Evolutionary conservation across 2,888 invertebrate genomes (phyloP).

Genomic region (Trissolcus japonicus): DNA sequence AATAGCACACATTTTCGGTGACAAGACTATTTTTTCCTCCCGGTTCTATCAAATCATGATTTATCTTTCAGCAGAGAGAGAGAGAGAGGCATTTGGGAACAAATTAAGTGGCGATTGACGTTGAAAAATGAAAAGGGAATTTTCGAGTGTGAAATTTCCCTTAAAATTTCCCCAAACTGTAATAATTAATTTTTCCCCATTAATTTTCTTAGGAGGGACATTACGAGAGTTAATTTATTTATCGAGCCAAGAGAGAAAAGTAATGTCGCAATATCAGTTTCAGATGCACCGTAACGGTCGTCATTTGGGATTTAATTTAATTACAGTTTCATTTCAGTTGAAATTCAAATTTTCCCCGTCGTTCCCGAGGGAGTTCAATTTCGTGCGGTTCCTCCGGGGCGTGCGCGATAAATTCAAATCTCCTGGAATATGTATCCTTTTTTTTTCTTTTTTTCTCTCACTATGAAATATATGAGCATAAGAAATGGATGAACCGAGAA

Average conservation of each 20-base stretch:
- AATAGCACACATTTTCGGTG: neutral
- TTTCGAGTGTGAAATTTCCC: no score
- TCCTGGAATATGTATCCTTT: no score
- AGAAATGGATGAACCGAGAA: neutral
- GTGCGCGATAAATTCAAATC: no score
- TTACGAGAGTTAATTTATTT: no score
- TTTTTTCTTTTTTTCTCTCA: neutral
- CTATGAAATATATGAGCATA: neutral
- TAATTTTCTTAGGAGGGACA: no score
- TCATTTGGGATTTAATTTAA: conserved; percentile 3
- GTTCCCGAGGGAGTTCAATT: no score
- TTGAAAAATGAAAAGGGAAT: neutral
- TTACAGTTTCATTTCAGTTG: neutral
- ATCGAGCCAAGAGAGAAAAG: no score
- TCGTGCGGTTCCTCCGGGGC: no score
- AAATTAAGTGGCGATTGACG: neutral
- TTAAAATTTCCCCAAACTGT: no score
- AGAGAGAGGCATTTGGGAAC: neutral
- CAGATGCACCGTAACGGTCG: neutral
- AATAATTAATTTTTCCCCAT: no score
- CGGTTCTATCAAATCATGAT: neutral
- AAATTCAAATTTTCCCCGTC: no score
- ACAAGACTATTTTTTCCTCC: neutral
- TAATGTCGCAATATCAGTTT: neutral
- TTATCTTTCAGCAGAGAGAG: conserved; percentile 14